Base-by-base conservation (phyloP, 2,888 invertebrate species). In the Ophraella communa region DNA sequence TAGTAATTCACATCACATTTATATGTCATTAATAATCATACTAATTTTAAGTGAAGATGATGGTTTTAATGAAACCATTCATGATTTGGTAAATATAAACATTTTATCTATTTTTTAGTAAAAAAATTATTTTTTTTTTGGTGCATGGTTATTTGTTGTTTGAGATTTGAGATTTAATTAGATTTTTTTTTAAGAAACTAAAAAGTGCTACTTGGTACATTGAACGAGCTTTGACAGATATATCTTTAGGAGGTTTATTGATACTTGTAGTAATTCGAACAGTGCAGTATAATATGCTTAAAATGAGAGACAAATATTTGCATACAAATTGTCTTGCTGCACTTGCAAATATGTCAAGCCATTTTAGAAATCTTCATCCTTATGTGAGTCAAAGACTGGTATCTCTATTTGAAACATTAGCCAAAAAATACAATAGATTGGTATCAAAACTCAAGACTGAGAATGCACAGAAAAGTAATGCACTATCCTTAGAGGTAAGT, bases 251-350 rank as follows among this genome's bases (percentile, higher is more conserved):
- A 3, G 98, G 98, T 4, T 87, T 99, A 11, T 87, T 96, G 74
- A 93, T 98, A 62, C 84, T 98, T 57, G 96, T 99, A 1, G 92
- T 99, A n/a, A 92, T 97, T 24, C 86, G 98, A 65, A 98, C 98
- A 4, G 91, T 99, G 74, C 98, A 99, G 80, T 96, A 94, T 84
- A 99, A 99, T 80, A 96, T 98, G 90, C 87, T 96, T 66, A 91
- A 96, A 79, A 96, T 96, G 86, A 87, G 96, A 71, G 98, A 98
- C 80, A 96, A 97, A 82, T 99, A 99, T 82, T 86, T 99, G 17
- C 99, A 99, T 81, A 98, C 98, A 2, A 99, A 99, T 83, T 98
- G 98, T 79, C 85, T 99, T 69, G 99, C 99, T 1, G 98, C 98
- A 4, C 86, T 99, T 73, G 98, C 99, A 14, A 99, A 99, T 77